Evolutionary conservation across 2,888 invertebrate species (phyloP).

Genomic region (Dolomedes plantarius): DNA sequence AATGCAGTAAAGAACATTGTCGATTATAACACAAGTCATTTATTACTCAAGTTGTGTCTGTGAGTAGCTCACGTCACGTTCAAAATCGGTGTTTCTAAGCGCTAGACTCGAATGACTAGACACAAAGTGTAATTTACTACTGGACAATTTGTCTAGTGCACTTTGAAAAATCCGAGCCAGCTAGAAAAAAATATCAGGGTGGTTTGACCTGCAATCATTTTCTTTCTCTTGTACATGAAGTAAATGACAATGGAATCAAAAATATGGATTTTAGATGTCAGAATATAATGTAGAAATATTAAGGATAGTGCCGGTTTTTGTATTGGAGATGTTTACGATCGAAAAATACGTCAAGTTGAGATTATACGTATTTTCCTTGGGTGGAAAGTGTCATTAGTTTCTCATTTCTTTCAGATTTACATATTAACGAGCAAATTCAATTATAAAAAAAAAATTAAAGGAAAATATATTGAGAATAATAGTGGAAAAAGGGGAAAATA

Average conservation of each 20-base stretch:
- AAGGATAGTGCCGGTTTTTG: no score
- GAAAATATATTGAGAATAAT: no score
- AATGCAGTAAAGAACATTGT: background rate
- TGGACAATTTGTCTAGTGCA: background rate
- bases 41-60: background rate
- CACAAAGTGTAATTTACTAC: background rate
- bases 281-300: background rate
- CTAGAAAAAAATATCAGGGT: background rate
- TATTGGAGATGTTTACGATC: no score
- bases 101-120: background rate
- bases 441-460: no score
- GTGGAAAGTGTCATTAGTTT: no score
- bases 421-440: no score
- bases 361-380: no score
- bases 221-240: background rate
- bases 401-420: no score
- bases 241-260: background rate
- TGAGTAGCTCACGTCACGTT: background rate
- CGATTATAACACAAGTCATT: background rate
- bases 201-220: background rate
- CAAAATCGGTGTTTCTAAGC: background rate
- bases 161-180: background rate
- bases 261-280: background rate
- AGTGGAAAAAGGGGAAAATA: no score
- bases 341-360: no score